Percentiles rank a stretch among this genome's conserved stretches.
phyloP scores from a whole-genome alignment of 2,797 vertebrate genomes.

The Nothura maculosa region DNA sequence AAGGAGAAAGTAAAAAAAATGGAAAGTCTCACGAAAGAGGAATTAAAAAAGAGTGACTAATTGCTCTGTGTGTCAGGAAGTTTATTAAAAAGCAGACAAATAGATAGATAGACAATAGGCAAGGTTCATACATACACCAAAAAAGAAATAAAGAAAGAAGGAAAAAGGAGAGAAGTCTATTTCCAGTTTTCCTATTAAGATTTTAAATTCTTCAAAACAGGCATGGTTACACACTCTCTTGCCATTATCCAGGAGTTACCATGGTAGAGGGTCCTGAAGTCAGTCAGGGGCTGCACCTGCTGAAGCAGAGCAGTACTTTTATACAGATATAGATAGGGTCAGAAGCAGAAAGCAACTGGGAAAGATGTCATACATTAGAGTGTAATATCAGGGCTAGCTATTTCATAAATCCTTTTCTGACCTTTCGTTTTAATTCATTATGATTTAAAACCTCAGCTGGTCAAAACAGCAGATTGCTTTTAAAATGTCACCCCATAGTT shows the following conservation, averaged over 20 bases:
- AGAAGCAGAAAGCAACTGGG: background rate
- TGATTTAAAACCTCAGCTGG: background rate
- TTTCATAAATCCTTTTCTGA: background rate
- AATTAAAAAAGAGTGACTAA: background rate
- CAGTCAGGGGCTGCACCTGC: background rate
- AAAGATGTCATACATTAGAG: background rate
- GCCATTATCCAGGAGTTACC: background rate
- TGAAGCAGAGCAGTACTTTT: background rate
- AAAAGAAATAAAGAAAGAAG: too few species aligned
- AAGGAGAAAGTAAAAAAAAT: background rate
- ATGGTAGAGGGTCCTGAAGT: background rate
- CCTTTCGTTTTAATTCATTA: background rate
- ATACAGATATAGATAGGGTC: background rate
- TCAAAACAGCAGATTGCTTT: background rate
- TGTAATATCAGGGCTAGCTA: background rate
- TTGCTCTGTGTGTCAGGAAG: background rate
- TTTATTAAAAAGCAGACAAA: background rate
- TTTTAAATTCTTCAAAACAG: background rate
- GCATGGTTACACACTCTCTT: rapidly evolving
- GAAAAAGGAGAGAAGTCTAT: background rate
- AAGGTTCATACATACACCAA: too few species aligned
- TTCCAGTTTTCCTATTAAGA: background rate
- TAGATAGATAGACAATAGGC: background rate
- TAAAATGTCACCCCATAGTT: constrained; percentile 37
- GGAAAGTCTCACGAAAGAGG: background rate